Base-by-base conservation (phyloP, 2,797 vertebrate species). In the Pangasius djambal region DNA sequence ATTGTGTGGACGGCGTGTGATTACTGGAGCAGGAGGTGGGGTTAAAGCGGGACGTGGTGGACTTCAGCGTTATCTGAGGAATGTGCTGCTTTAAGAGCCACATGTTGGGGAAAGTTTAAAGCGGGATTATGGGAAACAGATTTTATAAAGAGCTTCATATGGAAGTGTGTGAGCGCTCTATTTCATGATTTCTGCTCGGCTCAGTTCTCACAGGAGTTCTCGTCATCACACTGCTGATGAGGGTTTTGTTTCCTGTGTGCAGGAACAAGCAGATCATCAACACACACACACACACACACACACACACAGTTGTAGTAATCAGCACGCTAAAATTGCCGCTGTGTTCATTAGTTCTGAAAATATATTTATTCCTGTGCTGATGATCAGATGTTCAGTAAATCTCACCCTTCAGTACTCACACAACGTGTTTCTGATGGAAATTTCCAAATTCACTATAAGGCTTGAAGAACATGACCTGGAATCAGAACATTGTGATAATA, bases 51-150 rank as follows among this genome's bases (percentile, higher is more conserved):
- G 74, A 77, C 44, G 20, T n/a, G 4, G 10, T 77, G 44, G 44
- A 77, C 74, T 50, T 50, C 25, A 50, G 74, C 74, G 12, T 77
- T 77, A 77, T 77, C 74, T 50, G 74, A 28, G 74, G 74, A 77
- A 77, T 77, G 25, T 77, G 40, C 48, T 77, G 74, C 74, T 77
- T 77, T 50, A 50, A 77, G 44, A 28, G 22, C 9, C 74, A 48
- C 40, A 28, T 77, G 74, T 15, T 28, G 22, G 22, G 40, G 31
- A 37, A 72, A 37, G 1, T 72, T 72, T 72, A 72, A 20, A 25
- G 74, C 4, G 12, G 74, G 44, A 48, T 50, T 28, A 50, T 77
- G 74, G 74, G 25, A 77, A 77, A 77, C 74, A 77, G 72, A 75
- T n/a, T 22, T 50, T 28, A 77, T 28, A 50, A 50, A 50, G 74